Evolutionary conservation across 2,797 vertebrate species (phyloP), one percentile per base, ranked within the genome.

Genomic region (Coendou prehensilis): DNA sequence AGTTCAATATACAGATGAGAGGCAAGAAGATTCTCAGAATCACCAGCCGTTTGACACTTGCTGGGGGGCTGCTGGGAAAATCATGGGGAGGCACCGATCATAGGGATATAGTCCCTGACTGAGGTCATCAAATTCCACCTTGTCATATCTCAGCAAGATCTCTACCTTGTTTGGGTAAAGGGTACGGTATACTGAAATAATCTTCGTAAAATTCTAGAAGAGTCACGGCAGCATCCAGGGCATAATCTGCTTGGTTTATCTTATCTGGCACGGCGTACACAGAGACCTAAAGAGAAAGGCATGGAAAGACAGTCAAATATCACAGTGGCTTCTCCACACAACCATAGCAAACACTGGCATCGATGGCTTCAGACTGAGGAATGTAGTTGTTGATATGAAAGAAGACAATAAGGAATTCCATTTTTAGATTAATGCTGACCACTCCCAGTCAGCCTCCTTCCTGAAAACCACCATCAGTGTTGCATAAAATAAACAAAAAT

Each of bases 131-230:
- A 54, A 47, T 37, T 15, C 41, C 63, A n/a, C 64, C 54, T 80
- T 26, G 26, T 45, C 73, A 59, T 56, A 50, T 45, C 37, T 71
- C 20, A 73, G 26, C 22, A 71, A 78, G 91, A 82, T 4, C 7
- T 81, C 81, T 97, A 98, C 99, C 99, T 94, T 99, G 99, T 98
- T 99, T 99, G 41, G 99, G 99, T 23, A 99, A 98, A 15, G 99
- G 99, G 96, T 99, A 99, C 0, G 99, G 99, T 94, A 99, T 99
- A 79, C 98, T 98, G 97, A 99, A 99, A 97, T 99, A 99, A 96
- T 99, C 99, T n/a, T 99, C 99, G 57, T 99, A 99, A 98, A 99
- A 99, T 94, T 99, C 99, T 85, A 99, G 93, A 91, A 99, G 99
- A 96, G 98, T 99, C 67, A 99, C 99, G 0, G 99, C 99, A 33